Base-by-base conservation (phyloP, 2,113 vertebrate species). In the Gulo gulo region DNA sequence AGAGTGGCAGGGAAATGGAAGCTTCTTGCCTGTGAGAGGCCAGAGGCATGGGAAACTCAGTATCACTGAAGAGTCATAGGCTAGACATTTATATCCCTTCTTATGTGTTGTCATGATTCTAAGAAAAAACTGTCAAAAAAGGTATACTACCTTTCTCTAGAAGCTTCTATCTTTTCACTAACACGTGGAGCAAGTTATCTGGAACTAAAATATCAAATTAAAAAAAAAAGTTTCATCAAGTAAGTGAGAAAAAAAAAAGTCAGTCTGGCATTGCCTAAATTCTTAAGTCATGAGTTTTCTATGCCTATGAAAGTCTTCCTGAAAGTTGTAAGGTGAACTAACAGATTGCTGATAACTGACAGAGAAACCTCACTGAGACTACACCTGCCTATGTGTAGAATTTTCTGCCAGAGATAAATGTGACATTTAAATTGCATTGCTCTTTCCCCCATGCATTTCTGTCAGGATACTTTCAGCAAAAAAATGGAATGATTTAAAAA, bases 381-480 rank as follows among this genome's bases (percentile, higher is more conserved):
- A 42, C 14, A 82, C 34, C 11, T 71, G 73, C 7, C 73, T 97
- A 88, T 57, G 76, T 52, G 26, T 23, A 57, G 76, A 96, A 97
- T 81, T 95, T 76, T 84, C 73, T 97, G 89, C 15, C 78, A 89
- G 92, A 59, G 94, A 93, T 96, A 93, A 97, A 97, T 97, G 57
- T 95, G 96, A 92, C 97, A 97, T 97, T 98, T 97, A 98, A 98
- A 98, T 98, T 95, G 82, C 20, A 93, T 36, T 95, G 65, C 57
- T 97, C 67, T 97, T 98, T 93, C 92, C 97, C 94, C 73, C 89
- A 50, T 95, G 78, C 42, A 59, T 91, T 97, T 97, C 71, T 97
- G 92, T 98, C 82, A 96, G 52, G 29, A 67, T 96, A 57, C 91
- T 96, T 98, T 96, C 42, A 92, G 92, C 47, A 93, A 96, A 57